These are phyloP conservation scores for Sarotherodon lohbergeri DNA, from an alignment of 2,113 vertebrate genomes.

Conservation along the genomic window DNA sequence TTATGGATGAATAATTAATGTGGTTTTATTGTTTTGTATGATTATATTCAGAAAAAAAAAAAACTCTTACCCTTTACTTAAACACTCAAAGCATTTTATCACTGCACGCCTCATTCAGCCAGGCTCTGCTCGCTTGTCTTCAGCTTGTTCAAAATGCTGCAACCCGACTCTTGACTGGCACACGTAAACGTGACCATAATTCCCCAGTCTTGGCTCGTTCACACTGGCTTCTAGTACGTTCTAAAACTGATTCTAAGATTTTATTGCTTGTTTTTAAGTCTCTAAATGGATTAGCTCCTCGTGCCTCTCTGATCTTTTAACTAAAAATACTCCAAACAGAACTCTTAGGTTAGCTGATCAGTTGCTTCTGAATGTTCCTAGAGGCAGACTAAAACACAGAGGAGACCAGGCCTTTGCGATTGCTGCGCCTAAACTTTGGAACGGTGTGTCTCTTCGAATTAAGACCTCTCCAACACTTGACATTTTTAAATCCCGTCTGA, in stretches of 20 bases:
- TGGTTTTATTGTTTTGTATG: background rate
- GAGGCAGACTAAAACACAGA: background rate
- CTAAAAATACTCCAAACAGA: background rate
- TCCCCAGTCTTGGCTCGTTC: background rate
- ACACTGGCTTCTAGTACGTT: background rate
- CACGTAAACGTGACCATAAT: background rate
- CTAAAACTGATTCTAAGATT: background rate
- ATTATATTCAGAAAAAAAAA: background rate
- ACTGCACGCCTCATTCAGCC: background rate
- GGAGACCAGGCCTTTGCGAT: background rate
- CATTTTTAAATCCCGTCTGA: background rate
- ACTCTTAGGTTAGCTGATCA: background rate
- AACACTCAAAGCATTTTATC: background rate
- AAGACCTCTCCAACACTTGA: no score
- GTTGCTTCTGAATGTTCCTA: background rate
- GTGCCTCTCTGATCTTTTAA: background rate
- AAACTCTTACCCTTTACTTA: background rate
- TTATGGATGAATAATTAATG: background rate
- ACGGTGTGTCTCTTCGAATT: no score
- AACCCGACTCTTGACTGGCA: background rate
- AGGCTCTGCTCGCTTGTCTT: background rate
- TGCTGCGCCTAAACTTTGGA: no score
- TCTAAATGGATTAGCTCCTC: fast-evolving
- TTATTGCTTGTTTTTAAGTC: background rate
- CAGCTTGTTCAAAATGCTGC: background rate